phyloP scores from a whole-genome alignment of 1,140 invertebrate species.

The Papilio polyxenes region DNA sequence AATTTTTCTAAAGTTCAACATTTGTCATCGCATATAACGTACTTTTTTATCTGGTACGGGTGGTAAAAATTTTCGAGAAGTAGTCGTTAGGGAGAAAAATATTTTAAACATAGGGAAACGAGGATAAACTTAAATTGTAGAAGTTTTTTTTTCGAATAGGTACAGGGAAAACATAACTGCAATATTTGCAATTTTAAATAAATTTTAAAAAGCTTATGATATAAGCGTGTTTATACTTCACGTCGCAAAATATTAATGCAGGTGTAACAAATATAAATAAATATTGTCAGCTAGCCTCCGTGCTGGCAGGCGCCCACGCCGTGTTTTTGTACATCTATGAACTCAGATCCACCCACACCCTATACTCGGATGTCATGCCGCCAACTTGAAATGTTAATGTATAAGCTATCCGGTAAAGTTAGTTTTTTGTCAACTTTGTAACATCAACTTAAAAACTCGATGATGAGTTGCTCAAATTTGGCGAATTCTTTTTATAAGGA shows the following conservation, averaged over 20 bases:
- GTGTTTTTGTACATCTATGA: slow-evolving; percentile 28
- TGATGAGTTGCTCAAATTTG: not conserved
- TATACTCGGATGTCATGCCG: slow-evolving; percentile 14
- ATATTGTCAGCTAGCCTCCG: not conserved
- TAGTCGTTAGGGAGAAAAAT: not conserved
- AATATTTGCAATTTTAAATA: no score
- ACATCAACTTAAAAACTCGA: not conserved
- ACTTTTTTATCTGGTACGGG: not conserved
- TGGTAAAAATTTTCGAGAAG: not conserved
- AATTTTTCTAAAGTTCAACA: no score
- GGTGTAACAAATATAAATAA: slow-evolving; percentile 19
- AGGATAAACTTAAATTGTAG: not conserved
- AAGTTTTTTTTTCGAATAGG: not conserved
- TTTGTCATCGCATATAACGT: not conserved
- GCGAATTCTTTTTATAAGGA: not conserved
- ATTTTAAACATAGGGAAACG: not conserved
- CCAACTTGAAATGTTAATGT: slow-evolving; percentile 30
- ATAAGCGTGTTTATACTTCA: not conserved
- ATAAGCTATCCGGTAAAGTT: slow-evolving; percentile 1
- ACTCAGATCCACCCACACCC: slow-evolving; percentile 25
- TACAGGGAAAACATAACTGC: no score
- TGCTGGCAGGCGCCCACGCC: slow-evolving; percentile 10
- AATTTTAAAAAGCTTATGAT: no score
- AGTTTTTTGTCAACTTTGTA: slow-evolving; percentile 18
- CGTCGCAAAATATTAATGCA: slow-evolving; percentile 3